A percentile compares a stretch with the other conserved stretches of the same genome.
These are phyloP conservation scores for Achlya flavicornis DNA, from an alignment of 2,888 invertebrate genomes.

Conservation along the genomic window DNA sequence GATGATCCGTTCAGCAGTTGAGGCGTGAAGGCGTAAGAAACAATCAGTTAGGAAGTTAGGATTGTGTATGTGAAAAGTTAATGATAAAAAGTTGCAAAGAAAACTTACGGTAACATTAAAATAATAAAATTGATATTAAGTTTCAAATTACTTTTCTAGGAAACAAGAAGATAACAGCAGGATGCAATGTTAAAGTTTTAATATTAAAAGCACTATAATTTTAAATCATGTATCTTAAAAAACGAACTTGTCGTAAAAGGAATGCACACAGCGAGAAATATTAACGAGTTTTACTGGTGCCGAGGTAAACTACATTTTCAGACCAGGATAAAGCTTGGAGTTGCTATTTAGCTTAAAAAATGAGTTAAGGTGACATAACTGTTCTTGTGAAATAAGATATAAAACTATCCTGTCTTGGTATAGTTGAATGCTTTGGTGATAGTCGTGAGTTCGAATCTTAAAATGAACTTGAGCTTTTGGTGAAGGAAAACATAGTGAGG, in stretches of 20 bases:
- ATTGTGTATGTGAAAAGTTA: neutral
- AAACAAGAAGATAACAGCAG: neutral
- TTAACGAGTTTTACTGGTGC: slow-evolving; percentile 12
- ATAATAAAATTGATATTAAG: neutral
- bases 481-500: too few relatives aligned
- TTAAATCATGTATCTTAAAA: slow-evolving; percentile 1
- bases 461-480: too few relatives aligned
- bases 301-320: neutral
- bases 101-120: too few relatives aligned
- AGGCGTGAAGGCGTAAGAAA: too few relatives aligned
- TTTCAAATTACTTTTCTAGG: neutral
- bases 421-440: too few relatives aligned
- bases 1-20: too few relatives aligned
- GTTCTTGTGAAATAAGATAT: too few relatives aligned
- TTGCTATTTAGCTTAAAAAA: slow-evolving; percentile 11
- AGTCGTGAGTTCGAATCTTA: too few relatives aligned
- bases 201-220: slow-evolving; percentile 10
- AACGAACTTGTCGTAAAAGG: neutral
- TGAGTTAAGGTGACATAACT: neutral
- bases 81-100: neutral
- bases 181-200: neutral
- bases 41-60: too few relatives aligned
- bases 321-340: neutral
- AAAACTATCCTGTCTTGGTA: too few relatives aligned
- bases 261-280: slow-evolving; percentile 8